Base-by-base conservation (phyloP, 2,797 vertebrate species). In the Crax fasciolata region DNA sequence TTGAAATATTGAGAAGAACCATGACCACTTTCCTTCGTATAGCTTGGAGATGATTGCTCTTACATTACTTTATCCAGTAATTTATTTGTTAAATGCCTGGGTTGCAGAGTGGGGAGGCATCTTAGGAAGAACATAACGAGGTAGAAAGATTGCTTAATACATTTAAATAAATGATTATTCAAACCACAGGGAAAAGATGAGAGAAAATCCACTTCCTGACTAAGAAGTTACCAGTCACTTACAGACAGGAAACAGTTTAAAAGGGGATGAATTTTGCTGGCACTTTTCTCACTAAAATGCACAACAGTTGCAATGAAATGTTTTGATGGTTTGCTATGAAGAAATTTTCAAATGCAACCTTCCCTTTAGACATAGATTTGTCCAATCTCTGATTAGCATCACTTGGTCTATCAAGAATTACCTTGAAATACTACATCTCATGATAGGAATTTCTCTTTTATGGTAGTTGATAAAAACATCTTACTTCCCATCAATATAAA, bases 401-500 rank as follows among this genome's bases (percentile, higher is more conserved):
- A 76, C 51, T 43, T 1, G 1, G 38, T 82, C 65, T 93, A 84
- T 95, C 75, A 81, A 80, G 28, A 66, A 86, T 84, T 87, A 75
- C 73, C 49, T 84, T 81, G 82, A 95, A 78, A 93, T 72, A 82
- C 38, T 68, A 52, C 73, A 35, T 35, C 35, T 46, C 62, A 82
- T 41, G 61, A 46, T 9, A 86, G 75, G 71, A 46, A 87, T 84
- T 66, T 71, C 27, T 55, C 28, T 73, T 75, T 75, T 67, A 9
- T 67, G 41, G 39, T 70, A 67, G 49, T 71, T 83, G 35, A 72
- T 57, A 46, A 87, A 70, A 54, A 96, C 95, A 89, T 85, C 72
- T 61, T 81, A 52, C 96, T 91, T 97, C 90, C 65, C 35, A 96
- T 58, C 48, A 85, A 63, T 62, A 72, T 5, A 59, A 94, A 95